A percentile compares a stretch with the other conserved stretches of the same genome.
Evolutionary conservation across 2,888 invertebrate species (phyloP).

Genomic region (Drosophila kanekoi): DNA sequence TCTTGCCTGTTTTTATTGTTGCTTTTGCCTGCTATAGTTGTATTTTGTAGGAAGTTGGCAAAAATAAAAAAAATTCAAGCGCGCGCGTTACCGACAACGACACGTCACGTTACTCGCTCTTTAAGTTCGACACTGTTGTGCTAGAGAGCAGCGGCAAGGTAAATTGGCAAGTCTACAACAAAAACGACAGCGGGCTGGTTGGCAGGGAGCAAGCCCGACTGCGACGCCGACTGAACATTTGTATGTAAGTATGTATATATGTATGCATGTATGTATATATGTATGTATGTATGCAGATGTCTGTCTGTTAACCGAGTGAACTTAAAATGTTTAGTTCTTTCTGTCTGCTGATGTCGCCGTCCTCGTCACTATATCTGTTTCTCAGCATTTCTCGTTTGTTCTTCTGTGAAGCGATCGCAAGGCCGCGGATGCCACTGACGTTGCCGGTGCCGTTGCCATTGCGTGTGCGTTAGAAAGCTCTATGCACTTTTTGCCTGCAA

Average conservation of each 20-base stretch:
- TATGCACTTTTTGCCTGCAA: constrained; percentile 28
- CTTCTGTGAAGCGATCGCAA: constrained; percentile 40
- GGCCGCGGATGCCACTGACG: constrained; percentile 38
- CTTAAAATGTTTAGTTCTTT: constrained; percentile 69
- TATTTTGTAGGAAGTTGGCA: constrained; percentile 69
- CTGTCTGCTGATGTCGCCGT: constrained; percentile 32
- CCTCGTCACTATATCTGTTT: constrained; percentile 23
- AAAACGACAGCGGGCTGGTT: constrained; percentile 49
- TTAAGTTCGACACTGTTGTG: constrained; percentile 75
- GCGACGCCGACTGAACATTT: constrained; percentile 38
- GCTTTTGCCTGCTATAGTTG: constrained; percentile 40
- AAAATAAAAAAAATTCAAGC: constrained; percentile 55
- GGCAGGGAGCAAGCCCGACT: constrained; percentile 25
- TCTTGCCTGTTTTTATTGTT: constrained; percentile 26
- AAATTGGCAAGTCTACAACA: constrained; percentile 69
- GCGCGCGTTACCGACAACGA: constrained; percentile 61
- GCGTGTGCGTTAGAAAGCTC: constrained; percentile 49
- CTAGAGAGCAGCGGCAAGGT: constrained; percentile 68
- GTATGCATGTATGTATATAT: constrained; percentile 29
- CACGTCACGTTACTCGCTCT: constrained; percentile 81
- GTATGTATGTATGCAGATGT: constrained; percentile 25
- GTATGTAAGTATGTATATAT: constrained; percentile 23
- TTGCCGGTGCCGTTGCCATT: constrained; percentile 11
- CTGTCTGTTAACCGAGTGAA: constrained; percentile 73
- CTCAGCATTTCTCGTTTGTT: constrained; percentile 48